Conservation (phyloP, 2,888 invertebrate species). For the Scaptomyza reducta region DNA sequence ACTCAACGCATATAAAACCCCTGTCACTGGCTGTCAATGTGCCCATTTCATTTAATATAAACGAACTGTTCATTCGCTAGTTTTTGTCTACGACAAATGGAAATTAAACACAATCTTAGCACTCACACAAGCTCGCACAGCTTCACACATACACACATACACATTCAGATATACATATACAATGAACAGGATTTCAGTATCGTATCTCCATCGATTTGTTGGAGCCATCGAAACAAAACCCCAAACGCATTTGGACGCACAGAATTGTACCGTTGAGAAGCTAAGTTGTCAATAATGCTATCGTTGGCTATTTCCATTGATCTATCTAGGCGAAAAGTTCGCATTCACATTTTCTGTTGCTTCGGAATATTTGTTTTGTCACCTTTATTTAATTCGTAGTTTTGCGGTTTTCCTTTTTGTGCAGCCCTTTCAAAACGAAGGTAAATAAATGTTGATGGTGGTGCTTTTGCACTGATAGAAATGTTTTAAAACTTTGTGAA, state of each 20-base stretch:
- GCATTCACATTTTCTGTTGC: constrained; percentile 18
- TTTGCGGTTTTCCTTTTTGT: constrained; percentile 19
- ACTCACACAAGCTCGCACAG: constrained; percentile 19
- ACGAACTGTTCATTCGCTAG: constrained; percentile 30
- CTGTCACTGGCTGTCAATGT: constrained; percentile 69
- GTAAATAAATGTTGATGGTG: not conserved
- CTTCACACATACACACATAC: not conserved
- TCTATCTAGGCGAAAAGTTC: constrained; percentile 28
- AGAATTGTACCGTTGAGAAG: constrained; percentile 6
- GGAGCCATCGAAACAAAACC: constrained; percentile 37
- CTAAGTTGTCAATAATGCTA: constrained; percentile 23
- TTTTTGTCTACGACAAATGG: constrained; percentile 50
- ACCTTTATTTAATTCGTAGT: constrained; percentile 44
- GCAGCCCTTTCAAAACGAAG: constrained; percentile 10
- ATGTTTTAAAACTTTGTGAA: no score
- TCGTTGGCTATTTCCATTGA: constrained; percentile 36
- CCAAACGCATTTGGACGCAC: constrained; percentile 3
- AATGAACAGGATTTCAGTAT: not conserved
- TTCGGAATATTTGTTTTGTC: constrained; percentile 49
- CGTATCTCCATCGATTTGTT: constrained; percentile 27
- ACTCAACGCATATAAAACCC: constrained; percentile 35
- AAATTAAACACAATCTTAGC: constrained; percentile 66
- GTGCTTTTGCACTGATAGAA: constrained; percentile 11
- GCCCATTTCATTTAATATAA: constrained; percentile 70
- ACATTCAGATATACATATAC: not conserved